Base-by-base conservation (phyloP, 1,140 invertebrate genomes). In the Drosophila baimaii region DNA sequence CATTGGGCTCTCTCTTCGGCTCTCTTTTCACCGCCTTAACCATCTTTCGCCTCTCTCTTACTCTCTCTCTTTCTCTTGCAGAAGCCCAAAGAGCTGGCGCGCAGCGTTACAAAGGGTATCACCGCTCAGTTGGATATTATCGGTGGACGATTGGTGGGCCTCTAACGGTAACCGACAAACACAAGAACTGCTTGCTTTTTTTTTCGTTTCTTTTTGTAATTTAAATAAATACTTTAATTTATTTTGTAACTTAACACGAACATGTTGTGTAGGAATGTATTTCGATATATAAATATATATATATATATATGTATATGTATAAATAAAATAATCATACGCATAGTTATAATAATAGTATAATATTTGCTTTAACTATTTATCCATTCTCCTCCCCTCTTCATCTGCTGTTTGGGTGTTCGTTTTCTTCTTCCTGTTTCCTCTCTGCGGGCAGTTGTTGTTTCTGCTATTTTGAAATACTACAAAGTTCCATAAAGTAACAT, bases 121-220 rank as follows among this genome's bases (percentile, higher is more conserved):
- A 94, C 93, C 0, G 92, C 93, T 17, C 92, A 92, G 9, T 75
- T 94, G 35, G 93, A 94, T 81, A 92, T 93, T 54, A 73, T 94
- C 33, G 94, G 94, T 27, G 93, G 93, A 19, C 92, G 92, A 64
- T 29, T 94, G 5, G 84, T 94, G 25, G 94, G 94, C n/a, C 86
- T 94, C 3, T 91, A 70, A 75, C 7, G 52, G 7, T 13, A 17
- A 25, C 15, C 7, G 21, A 5, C 8, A 17, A 12, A 13, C 5
- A 4, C 17, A 19, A 19, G 1, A 46, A 51, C n/a, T 58, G 9
- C 44, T 27, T 69, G 51, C 55, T 52, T 13, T 65, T 65, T 56
- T 52, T 23, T 62, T 61, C 46, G 21, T 1, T 57, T 66, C 17
- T 61, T 27, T 63, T 37, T 70, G 61, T 74, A 68, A 84, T 83